These are phyloP conservation scores for Caligus rogercresseyi DNA, from an alignment of 1,140 invertebrate species.

Conservation along the genomic window DNA sequence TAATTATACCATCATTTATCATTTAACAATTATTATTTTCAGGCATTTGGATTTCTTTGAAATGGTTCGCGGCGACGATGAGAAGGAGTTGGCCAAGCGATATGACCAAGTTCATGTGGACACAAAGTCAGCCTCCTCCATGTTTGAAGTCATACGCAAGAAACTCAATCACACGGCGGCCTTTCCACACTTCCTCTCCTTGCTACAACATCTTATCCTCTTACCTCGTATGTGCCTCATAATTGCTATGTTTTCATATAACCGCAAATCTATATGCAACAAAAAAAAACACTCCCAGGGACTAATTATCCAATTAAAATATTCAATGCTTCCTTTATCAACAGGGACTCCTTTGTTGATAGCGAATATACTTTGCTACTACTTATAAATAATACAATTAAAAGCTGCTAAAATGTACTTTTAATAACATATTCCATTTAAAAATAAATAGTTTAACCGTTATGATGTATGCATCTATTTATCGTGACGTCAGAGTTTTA, in stretches of 20 bases:
- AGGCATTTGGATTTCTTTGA: slow-evolving; percentile 85
- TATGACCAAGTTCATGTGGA: slow-evolving; percentile 80
- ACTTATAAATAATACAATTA: too few relatives aligned
- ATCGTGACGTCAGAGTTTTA: too few relatives aligned
- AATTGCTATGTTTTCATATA: too few relatives aligned
- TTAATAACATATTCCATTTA: too few relatives aligned
- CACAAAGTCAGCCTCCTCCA: slow-evolving; percentile 74
- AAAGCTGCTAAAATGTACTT: too few relatives aligned
- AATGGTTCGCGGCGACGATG: slow-evolving; percentile 91
- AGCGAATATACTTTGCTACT: too few relatives aligned
- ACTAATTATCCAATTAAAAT: too few relatives aligned
- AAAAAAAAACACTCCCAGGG: too few relatives aligned
- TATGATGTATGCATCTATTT: too few relatives aligned
- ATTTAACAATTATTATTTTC: slow-evolving; percentile 23
- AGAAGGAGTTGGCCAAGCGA: slow-evolving; percentile 73
- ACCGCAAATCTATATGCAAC: too few relatives aligned
- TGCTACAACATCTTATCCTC: slow-evolving; percentile 75
- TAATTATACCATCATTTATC: too few relatives aligned
- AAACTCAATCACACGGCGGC: slow-evolving; percentile 81
- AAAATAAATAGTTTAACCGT: too few relatives aligned
- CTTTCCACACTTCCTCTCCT: slow-evolving; percentile 75
- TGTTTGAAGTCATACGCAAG: slow-evolving; percentile 79
- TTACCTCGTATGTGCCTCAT: slow-evolving; percentile 55
- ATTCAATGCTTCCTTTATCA: not conserved
- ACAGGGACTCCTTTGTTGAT: not conserved